Base-by-base conservation (phyloP, 2,888 invertebrate genomes). In the Phragmatobia fuliginosa region DNA sequence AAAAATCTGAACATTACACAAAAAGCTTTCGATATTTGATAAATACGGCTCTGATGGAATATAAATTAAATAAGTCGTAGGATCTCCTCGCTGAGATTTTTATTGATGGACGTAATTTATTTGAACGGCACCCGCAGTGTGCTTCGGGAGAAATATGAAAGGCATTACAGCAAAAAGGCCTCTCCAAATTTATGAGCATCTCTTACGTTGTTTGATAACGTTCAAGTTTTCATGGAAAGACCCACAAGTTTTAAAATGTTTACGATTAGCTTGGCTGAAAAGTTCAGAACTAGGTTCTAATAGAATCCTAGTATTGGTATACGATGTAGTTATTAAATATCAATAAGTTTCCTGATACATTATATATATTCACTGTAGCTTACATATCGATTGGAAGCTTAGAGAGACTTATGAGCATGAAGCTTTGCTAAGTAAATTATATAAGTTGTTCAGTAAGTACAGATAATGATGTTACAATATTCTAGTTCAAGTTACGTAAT, bases 81-180 rank as follows among this genome's bases (percentile, higher is more conserved):
- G 90, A 93, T 94, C 90, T 91, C 86, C 83, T 89, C 91, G 91
- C 87, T 87, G 89, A 91, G 94, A 94, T 94, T 94, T 94, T 94
- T 95, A 94, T 94, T 94, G 94, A 95, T 94, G 92, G 91, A 86
- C 84, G 91, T 94, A 94, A 94, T 94, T 94, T 94, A 94, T 94
- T 94, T 94, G 92, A 94, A 91, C 94, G 92, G 92, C 91, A 87
- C 93, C 93, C 94, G 91, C 93, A 93, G 92, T 91, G 92, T 93
- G 91, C 92, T 91, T 87, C 89, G 87, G 88, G 89, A 93, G 93
- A 94, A 94, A 94, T 94, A 94, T 94, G 94, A 94, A 94, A 93
- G 94, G 91, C 93, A 94, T 94, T 94, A 94, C 91, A 90, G 91
- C 90, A 91, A 93, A 93, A 94, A 94, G 93, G 92, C 93, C 94